Evolutionary conservation across 92 coral and sea anemone species (phyloP), one percentile per base, ranked within the genome.

Genomic region (Epizoanthus scotinus): DNA sequence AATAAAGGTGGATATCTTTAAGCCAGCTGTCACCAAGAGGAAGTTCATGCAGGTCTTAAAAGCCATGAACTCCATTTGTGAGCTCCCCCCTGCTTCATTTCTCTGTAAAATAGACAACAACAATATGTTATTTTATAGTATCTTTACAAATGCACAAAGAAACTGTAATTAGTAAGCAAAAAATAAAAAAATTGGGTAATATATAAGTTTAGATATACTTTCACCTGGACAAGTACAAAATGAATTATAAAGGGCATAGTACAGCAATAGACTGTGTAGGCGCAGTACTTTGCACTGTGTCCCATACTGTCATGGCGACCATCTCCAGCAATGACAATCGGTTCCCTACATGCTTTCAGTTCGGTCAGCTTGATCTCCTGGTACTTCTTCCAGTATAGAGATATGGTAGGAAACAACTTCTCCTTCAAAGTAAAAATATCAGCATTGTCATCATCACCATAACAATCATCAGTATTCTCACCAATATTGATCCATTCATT

Each of bases 1-100:
- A 6, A 78, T 49, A 18, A 59, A 63, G 18, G 74, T 54, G 10
- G 31, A 50, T 13, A 78, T 19, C 25, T 56, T 20, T 0, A 78
- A 25, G 27, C 57, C 71, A 22, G 36, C 36, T 31, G 36, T 78
- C 28, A 38, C 64, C 6, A n/a, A 52, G 5, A 64, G 19, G 75
- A 49, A 79, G 61, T 63, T 25, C 63, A 79, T 79, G 6, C 61
- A 42, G 63, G 12, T 57, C 61, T 67, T 73, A 25, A 64, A 79
- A 2, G 67, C 84, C 64, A 64, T 29, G 55, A 6, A 38, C 75
- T 64, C 75, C 77, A 79, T 64, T 13, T 40, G 67, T 7, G 21
- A 65, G 59, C 77, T 81, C 55, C 78, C 67, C 17, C 85, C 85
- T 66, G 78, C 77, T 69, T 81, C 67, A 60, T 78, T 78, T 61